Evolutionary conservation across 2,888 invertebrate genomes (phyloP).

Genomic region (Drosophila mimetica): DNA sequence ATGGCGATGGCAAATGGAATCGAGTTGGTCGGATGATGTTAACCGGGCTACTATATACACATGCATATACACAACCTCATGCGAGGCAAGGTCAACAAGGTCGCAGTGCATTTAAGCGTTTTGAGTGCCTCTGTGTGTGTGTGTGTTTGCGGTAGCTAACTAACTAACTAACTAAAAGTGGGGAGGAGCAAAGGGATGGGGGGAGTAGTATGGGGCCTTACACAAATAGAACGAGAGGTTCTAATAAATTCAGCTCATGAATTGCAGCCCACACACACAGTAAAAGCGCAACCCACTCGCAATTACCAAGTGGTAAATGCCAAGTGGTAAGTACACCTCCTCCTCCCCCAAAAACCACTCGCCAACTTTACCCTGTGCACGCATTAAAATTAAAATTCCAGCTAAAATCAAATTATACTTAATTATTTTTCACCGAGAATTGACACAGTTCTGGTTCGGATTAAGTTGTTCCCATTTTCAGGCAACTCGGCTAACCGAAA

Average conservation of each 20-base stretch:
- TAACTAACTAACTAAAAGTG: conserved; percentile 50
- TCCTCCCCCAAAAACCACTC: conserved; percentile 18
- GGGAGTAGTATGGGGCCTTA: not conserved
- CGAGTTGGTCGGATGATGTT: conserved; percentile 23
- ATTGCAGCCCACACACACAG: conserved; percentile 21
- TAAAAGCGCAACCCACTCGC: conserved; percentile 35
- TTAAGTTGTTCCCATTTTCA: conserved; percentile 27
- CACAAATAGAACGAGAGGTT: conserved; percentile 12
- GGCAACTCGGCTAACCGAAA: conserved; percentile 11
- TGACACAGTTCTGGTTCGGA: conserved; percentile 36
- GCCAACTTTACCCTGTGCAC: conserved; percentile 17
- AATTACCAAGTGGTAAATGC: conserved; percentile 36
- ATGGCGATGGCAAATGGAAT: conserved; percentile 26
- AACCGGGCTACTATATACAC: conserved; percentile 16
- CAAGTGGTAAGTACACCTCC: conserved; percentile 20
- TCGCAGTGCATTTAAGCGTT: conserved; percentile 59
- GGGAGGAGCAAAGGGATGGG: not conserved
- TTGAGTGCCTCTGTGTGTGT: conserved; percentile 2
- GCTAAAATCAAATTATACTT: conserved; percentile 27
- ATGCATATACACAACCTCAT: conserved; percentile 1
- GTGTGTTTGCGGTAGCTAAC: conserved; percentile 45
- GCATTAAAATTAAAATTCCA: conserved; percentile 53
- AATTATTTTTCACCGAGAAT: conserved; percentile 18
- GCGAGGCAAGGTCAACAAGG: conserved; percentile 63
- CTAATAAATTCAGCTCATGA: conserved; percentile 73